Evolutionary conservation across 2,888 invertebrate genomes (phyloP).

Genomic region (Caenorhabditis uteleia): DNA sequence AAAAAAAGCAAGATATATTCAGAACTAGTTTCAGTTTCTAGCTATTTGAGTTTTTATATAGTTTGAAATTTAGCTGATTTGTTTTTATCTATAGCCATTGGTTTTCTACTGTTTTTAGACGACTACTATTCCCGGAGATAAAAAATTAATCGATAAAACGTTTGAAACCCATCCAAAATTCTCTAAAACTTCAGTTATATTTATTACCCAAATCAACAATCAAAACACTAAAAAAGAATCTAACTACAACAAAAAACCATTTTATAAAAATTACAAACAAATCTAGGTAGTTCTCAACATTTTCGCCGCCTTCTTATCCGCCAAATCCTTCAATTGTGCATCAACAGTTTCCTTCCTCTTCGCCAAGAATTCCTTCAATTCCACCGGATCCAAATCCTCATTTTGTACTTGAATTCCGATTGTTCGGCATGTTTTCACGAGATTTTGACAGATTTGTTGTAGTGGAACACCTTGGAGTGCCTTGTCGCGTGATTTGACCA

Average conservation of each 20-base stretch:
- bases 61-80: too few species aligned
- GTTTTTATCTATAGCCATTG: too few species aligned
- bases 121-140: too few species aligned
- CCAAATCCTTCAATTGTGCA: slow-evolving; percentile 59
- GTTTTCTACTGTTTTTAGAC: too few species aligned
- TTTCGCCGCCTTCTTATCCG: slow-evolving; percentile 67
- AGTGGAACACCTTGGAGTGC: slow-evolving; percentile 62
- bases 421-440: slow-evolving; percentile 56
- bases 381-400: slow-evolving; percentile 61
- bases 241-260: neutral
- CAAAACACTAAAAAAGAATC: neutral
- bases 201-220: neutral
- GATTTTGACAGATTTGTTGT: slow-evolving; percentile 51
- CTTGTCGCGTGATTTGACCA: slow-evolving; percentile 78
- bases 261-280: neutral
- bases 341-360: slow-evolving; percentile 56
- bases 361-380: slow-evolving; percentile 55
- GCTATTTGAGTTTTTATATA: too few species aligned
- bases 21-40: too few species aligned
- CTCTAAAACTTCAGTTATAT: neutral
- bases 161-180: neutral
- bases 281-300: slow-evolving; percentile 61
- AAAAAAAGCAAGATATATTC: too few species aligned
- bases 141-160: neutral
- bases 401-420: slow-evolving; percentile 61